Base-by-base conservation (phyloP, 2,888 invertebrate genomes). In the Erpobdella octoculata region DNA sequence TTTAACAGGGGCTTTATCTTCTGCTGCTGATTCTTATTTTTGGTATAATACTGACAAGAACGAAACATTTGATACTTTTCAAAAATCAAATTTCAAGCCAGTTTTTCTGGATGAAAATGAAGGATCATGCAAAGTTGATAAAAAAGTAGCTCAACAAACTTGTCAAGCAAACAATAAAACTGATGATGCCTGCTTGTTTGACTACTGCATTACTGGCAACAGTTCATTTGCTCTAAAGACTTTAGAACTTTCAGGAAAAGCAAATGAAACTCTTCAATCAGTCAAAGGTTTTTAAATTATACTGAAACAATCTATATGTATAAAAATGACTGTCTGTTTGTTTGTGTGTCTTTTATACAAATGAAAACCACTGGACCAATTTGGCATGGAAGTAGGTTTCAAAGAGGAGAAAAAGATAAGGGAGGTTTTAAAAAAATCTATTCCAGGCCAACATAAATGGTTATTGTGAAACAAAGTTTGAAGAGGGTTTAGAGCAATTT, bases 31-130 rank as follows among this genome's bases (percentile, higher is more conserved):
- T 0, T 58, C 71, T 6, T 58, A 31, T 12, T 58, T 71, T 53
- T 71, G 67, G 41, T 71, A 71, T 59, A 71, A 71, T 33, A 35
- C 35, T 21, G 31, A 33, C n/a, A 65, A 38, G 4, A 48, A 48
- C n/a, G 67, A 71, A 67, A 8, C 46, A 21, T 67, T 66, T 38
- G 36, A 25, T 4, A 37, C 25, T 12, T 71, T 37, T 59, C 46
- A 58, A n/a, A 35, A 58, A 36, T 4, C 3, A 15, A 41, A 59
- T 2, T 71, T 67, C 31, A 38, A 58, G 48, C 71, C 71, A 2
- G 18, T 58, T 8, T 71, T 71, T 37, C 18, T 25, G 15, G 69
- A 69, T 36, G 69, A 69, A 33, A 4, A 18, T n/a, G 58, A 36
- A 2, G 35, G 31, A 33, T 31, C 62, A 9, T 62, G 62, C 62